phyloP scores from a whole-genome alignment of 2,113 vertebrate species.

The Pseudopipra pipra region DNA sequence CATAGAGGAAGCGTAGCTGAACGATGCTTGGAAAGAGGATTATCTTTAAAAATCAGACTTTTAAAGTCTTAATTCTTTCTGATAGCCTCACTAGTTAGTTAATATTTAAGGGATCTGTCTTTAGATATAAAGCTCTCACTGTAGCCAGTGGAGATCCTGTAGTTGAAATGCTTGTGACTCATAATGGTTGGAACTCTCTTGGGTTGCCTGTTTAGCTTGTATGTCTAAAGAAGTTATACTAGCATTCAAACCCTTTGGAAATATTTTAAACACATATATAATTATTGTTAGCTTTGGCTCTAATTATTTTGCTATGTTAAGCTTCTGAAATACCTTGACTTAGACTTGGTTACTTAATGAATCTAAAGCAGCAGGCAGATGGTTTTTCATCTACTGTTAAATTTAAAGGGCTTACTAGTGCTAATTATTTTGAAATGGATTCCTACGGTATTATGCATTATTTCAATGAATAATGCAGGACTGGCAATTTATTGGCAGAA shows the following conservation, averaged over 20 bases:
- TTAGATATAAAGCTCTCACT: neutral
- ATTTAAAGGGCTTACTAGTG: slow-evolving; percentile 32
- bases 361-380: slow-evolving; percentile 20
- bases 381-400: slow-evolving; percentile 59
- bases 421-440: slow-evolving; percentile 65
- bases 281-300: slow-evolving; percentile 3
- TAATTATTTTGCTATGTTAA: neutral
- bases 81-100: neutral
- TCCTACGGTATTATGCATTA: slow-evolving; percentile 39
- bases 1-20: neutral
- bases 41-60: neutral
- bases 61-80: neutral
- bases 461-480: slow-evolving; percentile 61
- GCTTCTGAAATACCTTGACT: slow-evolving; percentile 24
- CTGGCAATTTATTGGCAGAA: slow-evolving; percentile 53
- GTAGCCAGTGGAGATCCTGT: neutral
- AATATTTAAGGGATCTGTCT: neutral
- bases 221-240: neutral
- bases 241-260: neutral
- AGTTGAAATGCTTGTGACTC: neutral
- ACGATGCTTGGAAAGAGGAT: neutral
- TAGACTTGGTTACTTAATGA: neutral
- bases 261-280: neutral
- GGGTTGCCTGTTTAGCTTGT: neutral
- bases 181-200: neutral